Evolutionary conservation across 1,140 invertebrate species (phyloP).

Genomic region (Mylabris phalerata): DNA sequence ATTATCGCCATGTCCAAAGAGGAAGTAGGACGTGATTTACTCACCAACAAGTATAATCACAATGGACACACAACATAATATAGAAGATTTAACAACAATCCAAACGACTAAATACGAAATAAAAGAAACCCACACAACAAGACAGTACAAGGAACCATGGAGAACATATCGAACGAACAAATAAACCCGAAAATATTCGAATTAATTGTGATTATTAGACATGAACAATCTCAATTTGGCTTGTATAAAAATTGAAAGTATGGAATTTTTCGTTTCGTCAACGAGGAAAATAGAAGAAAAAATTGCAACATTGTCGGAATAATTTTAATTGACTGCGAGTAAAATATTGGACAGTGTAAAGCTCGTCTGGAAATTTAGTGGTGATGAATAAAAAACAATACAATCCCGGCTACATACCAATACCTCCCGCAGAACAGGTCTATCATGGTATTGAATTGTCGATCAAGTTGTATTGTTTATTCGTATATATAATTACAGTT

Average conservation of each 20-base stretch:
- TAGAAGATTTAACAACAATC: too few relatives aligned
- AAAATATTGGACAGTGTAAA: slow-evolving; percentile 24
- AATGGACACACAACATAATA: neutral
- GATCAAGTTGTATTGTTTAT: slow-evolving; percentile 28
- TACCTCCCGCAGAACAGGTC: slow-evolving; percentile 27
- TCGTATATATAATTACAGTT: slow-evolving; percentile 29
- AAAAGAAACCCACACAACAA: too few relatives aligned
- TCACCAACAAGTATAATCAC: neutral
- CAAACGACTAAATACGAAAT: too few relatives aligned
- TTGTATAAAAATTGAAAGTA: too few relatives aligned
- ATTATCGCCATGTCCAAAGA: slow-evolving; percentile 5
- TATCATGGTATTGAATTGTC: slow-evolving; percentile 30
- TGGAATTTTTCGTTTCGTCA: too few relatives aligned
- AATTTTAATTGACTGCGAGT: slow-evolving; percentile 27
- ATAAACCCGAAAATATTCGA: too few relatives aligned
- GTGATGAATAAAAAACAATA: slow-evolving; percentile 24
- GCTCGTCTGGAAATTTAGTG: slow-evolving; percentile 25
- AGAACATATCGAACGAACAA: too few relatives aligned
- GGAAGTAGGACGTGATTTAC: slow-evolving; percentile 12
- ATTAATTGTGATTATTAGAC: too few relatives aligned
- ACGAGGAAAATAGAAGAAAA: too few relatives aligned
- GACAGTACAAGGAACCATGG: too few relatives aligned
- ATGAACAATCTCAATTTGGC: too few relatives aligned
- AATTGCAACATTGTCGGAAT: slow-evolving; percentile 10
- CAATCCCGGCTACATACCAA: slow-evolving; percentile 25